Evolutionary conservation across 2,797 vertebrate species (phyloP).

Genomic region (Moxostoma hubbsi): DNA sequence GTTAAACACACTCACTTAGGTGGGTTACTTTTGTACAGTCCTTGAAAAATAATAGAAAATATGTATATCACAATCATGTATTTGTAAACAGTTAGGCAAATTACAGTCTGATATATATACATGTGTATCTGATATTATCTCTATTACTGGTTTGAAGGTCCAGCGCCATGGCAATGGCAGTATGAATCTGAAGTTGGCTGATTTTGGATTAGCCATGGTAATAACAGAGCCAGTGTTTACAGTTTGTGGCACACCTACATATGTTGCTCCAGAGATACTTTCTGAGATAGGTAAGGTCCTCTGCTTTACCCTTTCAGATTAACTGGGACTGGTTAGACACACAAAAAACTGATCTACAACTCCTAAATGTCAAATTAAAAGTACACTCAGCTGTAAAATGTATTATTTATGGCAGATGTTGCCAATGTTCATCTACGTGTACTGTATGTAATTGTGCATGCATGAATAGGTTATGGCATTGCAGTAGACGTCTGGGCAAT

Average conservation of each 20-base stretch:
- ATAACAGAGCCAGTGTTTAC: slow-evolving; percentile 95
- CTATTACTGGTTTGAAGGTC: slow-evolving; percentile 76
- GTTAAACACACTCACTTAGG: background rate
- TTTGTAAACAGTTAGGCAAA: background rate
- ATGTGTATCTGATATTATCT: background rate
- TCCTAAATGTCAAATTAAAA: background rate
- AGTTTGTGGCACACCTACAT: slow-evolving; percentile 96
- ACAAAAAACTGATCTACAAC: background rate
- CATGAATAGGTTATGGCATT: slow-evolving; percentile 88
- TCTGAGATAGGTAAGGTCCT: slow-evolving; percentile 86
- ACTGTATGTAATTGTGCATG: slow-evolving; percentile 28
- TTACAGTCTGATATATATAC: too few relatives aligned
- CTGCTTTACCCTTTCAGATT: background rate
- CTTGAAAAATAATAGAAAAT: background rate
- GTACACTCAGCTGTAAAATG: background rate
- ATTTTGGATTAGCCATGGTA: slow-evolving; percentile 94
- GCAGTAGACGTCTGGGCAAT: slow-evolving; percentile 96
- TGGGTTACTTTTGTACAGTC: background rate
- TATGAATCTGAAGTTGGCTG: slow-evolving; percentile 89
- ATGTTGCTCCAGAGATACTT: slow-evolving; percentile 97
- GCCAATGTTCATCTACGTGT: slow-evolving; percentile 7
- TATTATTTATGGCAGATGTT: slow-evolving; percentile 10
- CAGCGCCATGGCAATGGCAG: slow-evolving; percentile 83
- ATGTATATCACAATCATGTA: background rate
- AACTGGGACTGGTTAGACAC: background rate